These are phyloP conservation scores for Meliscaeva auricollis DNA, from an alignment of 2,888 invertebrate species.

Conservation along the genomic window DNA sequence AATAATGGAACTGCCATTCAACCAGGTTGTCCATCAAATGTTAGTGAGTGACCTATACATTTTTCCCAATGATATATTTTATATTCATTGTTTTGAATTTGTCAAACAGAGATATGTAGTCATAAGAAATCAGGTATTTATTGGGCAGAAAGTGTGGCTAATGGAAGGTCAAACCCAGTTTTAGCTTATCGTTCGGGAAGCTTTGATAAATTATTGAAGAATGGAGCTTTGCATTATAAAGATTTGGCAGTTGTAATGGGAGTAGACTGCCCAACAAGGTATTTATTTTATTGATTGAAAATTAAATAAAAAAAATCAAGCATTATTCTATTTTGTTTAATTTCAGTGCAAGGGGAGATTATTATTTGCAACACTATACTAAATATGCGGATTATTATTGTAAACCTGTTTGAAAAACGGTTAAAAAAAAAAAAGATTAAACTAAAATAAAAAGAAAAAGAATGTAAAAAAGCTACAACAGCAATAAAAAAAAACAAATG, in stretches of 20 bases:
- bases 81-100: too few relatives aligned
- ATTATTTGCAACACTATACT: conserved; percentile 2
- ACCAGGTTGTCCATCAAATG: conserved; percentile 85
- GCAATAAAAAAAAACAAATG: too few relatives aligned
- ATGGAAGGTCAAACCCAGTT: conserved; percentile 77
- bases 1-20: conserved; percentile 86
- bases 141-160: conserved; percentile 56
- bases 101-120: background rate
- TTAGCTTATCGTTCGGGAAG: background rate
- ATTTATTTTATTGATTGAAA: too few relatives aligned
- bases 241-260: background rate
- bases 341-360: conserved; percentile 19
- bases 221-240: background rate
- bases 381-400: background rate
- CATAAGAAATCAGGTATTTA: background rate
- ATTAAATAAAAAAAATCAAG: too few relatives aligned
- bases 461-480: too few relatives aligned
- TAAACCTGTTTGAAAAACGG: too few relatives aligned
- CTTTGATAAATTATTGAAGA: background rate
- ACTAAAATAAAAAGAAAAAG: too few relatives aligned
- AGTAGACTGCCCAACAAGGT: conserved; percentile 19
- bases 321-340: background rate
- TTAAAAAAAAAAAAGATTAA: too few relatives aligned
- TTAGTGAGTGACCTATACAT: too few relatives aligned
- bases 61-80: too few relatives aligned